Conservation (phyloP, 2,113 vertebrate species). For the Ramphastos sulfuratus region DNA sequence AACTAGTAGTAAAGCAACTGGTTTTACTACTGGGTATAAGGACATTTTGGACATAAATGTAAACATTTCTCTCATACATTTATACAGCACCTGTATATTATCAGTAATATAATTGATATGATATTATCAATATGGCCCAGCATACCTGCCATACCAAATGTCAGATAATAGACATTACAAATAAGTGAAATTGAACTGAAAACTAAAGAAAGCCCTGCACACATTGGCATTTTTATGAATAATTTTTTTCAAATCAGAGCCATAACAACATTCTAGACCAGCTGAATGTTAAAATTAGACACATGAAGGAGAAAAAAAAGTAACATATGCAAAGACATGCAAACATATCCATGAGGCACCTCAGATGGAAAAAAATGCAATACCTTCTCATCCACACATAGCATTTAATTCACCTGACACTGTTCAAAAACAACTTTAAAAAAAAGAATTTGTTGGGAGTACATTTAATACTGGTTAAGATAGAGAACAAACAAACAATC, state of each 20-base stretch:
- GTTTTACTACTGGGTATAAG: not conserved
- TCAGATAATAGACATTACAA: not conserved
- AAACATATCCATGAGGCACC: not conserved
- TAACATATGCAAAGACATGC: not conserved
- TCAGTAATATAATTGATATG: not conserved
- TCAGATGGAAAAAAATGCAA: not conserved
- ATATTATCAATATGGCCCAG: not conserved
- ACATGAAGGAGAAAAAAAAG: not conserved
- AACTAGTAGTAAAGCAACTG: not conserved
- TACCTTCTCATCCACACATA: not conserved
- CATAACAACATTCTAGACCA: not conserved
- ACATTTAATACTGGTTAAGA: not conserved
- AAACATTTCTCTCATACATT: not conserved
- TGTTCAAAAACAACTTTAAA: not conserved
- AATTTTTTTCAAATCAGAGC: not conserved
- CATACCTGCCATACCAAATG: not conserved
- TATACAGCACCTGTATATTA: not conserved
- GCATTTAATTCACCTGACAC: not conserved
- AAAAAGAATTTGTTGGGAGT: not conserved
- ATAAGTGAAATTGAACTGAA: not conserved
- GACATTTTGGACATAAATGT: not conserved
- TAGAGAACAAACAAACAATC: not conserved
- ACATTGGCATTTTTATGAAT: not conserved
- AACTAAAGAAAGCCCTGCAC: not conserved
- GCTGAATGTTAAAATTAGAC: not conserved